Base-by-base conservation (phyloP, 2,888 invertebrate genomes). In the Trichopria drosophilae region DNA sequence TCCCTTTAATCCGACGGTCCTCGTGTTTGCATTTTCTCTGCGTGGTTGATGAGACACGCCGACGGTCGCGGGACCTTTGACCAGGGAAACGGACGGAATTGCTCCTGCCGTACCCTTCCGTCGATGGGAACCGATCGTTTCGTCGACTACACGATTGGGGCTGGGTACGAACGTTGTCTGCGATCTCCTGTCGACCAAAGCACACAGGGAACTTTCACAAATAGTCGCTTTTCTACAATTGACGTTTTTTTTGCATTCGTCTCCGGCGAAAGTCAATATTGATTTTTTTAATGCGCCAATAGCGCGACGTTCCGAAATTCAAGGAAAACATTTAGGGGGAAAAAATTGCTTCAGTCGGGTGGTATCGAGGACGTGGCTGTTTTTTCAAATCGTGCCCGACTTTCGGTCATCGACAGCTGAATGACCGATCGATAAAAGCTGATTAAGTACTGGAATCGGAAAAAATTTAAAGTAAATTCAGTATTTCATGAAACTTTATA, bases 1-100 rank as follows among this genome's bases (percentile, higher is more conserved):
- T 60, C 67, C 67, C 65, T 68, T 67, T 68, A 69, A 69, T 68
- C 64, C 64, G 54, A 49, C 60, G 55, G 46, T 57, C 59, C 58
- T 60, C 62, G 58, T 66, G 66, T 68, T 68, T 68, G 66, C 67
- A 63, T 67, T 68, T 67, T 66, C 66, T 63, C 63, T 53, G 62
- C 54, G 58, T 34, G 47, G 29, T 45, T 51, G 46, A 48, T 57
- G 48, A 57, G 55, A 57, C 55, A 54, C 52, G 52, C 46, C 53
- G 51, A 51, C 43, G 53, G 44, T 56, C 47, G 44, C 37, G 57
- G 57, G 60, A 66, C 65, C 67, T 66, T 66, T 66, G 65, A 67
- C 64, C 62, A 53, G 44, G 57, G 53, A 53, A 44, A 59, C 61
- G 60, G 60, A 60, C 59, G 60, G 62, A 65, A 65, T 65, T 61